These are phyloP conservation scores for Petroica traversi DNA, from an alignment of 2,113 vertebrate genomes.

Conservation along the genomic window DNA sequence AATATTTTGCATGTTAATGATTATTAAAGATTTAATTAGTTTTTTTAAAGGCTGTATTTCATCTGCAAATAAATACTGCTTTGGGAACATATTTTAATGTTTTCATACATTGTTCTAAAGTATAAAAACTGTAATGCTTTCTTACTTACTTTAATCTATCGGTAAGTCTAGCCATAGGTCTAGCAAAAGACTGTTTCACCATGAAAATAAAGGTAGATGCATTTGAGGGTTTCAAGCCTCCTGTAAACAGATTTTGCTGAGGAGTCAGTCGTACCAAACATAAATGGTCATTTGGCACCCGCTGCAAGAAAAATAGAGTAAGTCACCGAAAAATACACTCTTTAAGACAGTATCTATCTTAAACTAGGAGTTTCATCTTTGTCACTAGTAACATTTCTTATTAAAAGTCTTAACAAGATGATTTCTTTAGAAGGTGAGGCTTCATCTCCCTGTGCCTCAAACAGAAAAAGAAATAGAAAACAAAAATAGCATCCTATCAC, in stretches of 20 bases:
- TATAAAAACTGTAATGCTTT: background rate
- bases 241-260: conserved; percentile 80
- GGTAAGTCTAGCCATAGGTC: conserved; percentile 75
- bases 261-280: conserved; percentile 88
- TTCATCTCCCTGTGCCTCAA: background rate
- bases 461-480: background rate
- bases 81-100: background rate
- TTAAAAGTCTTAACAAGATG: background rate
- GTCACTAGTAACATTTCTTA: background rate
- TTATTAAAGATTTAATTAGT: background rate
- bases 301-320: background rate
- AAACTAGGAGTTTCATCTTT: background rate
- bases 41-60: background rate
- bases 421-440: background rate
- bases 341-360: background rate
- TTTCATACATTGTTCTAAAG: background rate
- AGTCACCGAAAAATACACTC: background rate
- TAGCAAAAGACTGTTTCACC: conserved; percentile 90
- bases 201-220: conserved; percentile 81
- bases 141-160: conserved; percentile 85
- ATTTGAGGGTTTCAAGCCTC: conserved; percentile 77
- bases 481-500: background rate
- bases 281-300: conserved; percentile 77
- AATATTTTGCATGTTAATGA: background rate
- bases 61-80: background rate